Conservation (phyloP, 2,797 vertebrate species). For the Poecilia velifera region DNA sequence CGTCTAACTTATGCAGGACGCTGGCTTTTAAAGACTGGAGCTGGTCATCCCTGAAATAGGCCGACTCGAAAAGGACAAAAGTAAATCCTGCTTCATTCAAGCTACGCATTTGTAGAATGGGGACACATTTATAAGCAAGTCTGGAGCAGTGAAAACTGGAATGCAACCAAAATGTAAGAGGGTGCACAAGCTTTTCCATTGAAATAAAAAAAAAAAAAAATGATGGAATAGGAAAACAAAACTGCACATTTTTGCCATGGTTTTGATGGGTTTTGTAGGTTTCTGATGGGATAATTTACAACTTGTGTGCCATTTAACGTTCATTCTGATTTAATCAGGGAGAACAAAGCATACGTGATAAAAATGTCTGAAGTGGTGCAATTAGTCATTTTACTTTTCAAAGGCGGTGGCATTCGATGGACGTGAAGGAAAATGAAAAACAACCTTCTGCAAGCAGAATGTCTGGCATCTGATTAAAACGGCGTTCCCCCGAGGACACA, state of each 20-base stretch:
- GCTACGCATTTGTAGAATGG: not conserved
- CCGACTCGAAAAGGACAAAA: not conserved
- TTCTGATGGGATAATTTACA: not conserved
- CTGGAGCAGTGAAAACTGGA: not conserved
- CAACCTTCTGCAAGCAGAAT: not conserved
- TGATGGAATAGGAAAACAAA: not conserved
- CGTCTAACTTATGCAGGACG: not conserved
- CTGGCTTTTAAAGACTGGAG: not conserved
- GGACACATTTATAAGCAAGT: not conserved
- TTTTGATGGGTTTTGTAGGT: not conserved
- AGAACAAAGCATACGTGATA: not conserved
- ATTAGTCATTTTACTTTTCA: not conserved
- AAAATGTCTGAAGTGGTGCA: not conserved
- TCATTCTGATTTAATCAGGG: not conserved
- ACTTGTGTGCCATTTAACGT: not conserved
- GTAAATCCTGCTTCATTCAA: not conserved
- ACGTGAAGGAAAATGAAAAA: not conserved
- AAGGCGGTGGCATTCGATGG: not conserved
- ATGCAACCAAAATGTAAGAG: not conserved
- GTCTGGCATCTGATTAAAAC: not conserved
- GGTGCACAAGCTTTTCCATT: not conserved
- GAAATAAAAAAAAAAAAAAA: not conserved
- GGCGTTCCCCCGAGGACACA: not conserved
- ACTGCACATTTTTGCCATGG: not conserved
- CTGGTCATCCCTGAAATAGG: not conserved